These are phyloP conservation scores for Mormyrus hasselquistii DNA, from an alignment of 2,797 vertebrate genomes.

Conservation along the genomic window DNA sequence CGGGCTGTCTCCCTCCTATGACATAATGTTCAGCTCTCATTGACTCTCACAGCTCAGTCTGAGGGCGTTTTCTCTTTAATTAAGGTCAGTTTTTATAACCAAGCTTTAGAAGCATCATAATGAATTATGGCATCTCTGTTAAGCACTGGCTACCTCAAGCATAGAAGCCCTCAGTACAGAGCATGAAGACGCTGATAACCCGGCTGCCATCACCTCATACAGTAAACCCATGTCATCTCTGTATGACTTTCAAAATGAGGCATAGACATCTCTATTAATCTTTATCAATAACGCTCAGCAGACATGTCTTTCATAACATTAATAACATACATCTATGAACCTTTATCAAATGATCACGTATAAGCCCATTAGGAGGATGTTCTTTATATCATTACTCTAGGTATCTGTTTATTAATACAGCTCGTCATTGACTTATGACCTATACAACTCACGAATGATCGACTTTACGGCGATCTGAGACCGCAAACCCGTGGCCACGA, in stretches of 20 bases:
- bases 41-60: constrained; percentile 24
- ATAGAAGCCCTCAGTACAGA: background rate
- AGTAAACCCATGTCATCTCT: constrained; percentile 39
- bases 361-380: background rate
- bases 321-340: background rate
- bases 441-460: background rate
- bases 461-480: no score
- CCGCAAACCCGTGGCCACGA: no score
- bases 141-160: constrained; percentile 41
- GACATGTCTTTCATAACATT: background rate
- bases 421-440: background rate
- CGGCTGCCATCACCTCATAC: constrained; percentile 45
- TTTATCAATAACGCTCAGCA: background rate
- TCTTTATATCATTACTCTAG: background rate
- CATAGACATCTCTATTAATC: background rate
- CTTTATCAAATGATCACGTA: background rate
- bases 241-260: background rate
- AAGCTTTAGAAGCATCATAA: constrained; percentile 54
- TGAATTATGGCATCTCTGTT: constrained; percentile 51
- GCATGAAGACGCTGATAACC: background rate
- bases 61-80: constrained; percentile 30
- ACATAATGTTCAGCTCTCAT: constrained; percentile 15
- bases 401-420: background rate
- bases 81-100: constrained; percentile 36
- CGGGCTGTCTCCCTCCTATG: background rate